phyloP scores from a whole-genome alignment of 2,888 invertebrate species.

The Eucriotettix oculatus region DNA sequence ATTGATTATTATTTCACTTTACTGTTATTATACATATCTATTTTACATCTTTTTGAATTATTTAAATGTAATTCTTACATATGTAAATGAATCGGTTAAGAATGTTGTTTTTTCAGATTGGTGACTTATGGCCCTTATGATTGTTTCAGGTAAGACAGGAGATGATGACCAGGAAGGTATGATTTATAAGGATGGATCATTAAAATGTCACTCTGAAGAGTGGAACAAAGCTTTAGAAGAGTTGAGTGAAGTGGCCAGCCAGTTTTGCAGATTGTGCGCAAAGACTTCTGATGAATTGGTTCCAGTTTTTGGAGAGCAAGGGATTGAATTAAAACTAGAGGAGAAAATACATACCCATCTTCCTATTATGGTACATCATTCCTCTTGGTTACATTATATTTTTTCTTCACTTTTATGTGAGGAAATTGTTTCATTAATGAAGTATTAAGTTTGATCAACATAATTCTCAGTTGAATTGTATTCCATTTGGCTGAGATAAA shows the following conservation, averaged over 20 bases:
- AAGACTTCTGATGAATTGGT: constrained; percentile 1
- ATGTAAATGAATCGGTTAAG: too few relatives aligned
- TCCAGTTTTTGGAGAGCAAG: constrained; percentile 5
- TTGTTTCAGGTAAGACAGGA: not conserved
- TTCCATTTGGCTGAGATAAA: too few relatives aligned
- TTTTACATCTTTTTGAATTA: too few relatives aligned
- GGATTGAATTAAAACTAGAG: constrained; percentile 2
- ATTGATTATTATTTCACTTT: too few relatives aligned
- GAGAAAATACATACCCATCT: constrained; percentile 10
- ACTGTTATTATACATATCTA: too few relatives aligned
- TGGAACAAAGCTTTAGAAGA: not conserved
- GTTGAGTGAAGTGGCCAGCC: not conserved
- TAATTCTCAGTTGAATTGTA: too few relatives aligned
- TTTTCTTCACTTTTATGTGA: too few relatives aligned
- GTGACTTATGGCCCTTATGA: too few relatives aligned
- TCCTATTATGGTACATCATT: constrained; percentile 8
- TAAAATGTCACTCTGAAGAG: not conserved
- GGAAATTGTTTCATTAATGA: too few relatives aligned
- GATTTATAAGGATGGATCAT: not conserved
- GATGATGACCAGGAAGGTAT: not conserved
- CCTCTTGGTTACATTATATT: not conserved
- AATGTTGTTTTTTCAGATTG: too few relatives aligned
- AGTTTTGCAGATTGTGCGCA: constrained; percentile 7
- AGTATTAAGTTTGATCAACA: too few relatives aligned
- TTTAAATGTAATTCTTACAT: too few relatives aligned